Base-by-base conservation (phyloP, 2,888 invertebrate genomes). In the Chouioia cunea region DNA sequence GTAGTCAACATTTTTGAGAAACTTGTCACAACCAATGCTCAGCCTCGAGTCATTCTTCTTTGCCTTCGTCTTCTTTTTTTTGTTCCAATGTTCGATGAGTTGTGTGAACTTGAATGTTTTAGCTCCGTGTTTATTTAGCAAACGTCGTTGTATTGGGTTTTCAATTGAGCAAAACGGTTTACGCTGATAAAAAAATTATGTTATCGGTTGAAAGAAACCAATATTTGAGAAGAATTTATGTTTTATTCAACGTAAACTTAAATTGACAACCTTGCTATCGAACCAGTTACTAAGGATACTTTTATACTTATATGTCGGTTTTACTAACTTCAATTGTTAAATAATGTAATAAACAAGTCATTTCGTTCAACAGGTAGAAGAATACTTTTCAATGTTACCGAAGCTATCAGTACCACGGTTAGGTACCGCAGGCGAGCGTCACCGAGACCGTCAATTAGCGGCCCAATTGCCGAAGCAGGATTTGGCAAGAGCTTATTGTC, bases 391-490 rank as follows among this genome's bases (percentile, higher is more conserved):
- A 73, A 92, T 94, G 84, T 89, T 98, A 81, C 95, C 95, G 71
- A 91, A 76, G 86, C 87, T 76, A 80, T 88, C 77, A 84, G 91
- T 93, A 75, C 93, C 94, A 52, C 88, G 90, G 75, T 82, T 92
- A 73, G 93, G 93, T 74, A 90, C 92, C n/a, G 89, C 90, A 53
- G 96, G 96, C 3, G 95, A 95, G 85, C 90, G 91, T 76, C 90
- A 93, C 84, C 88, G 96, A 60, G 93, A 93, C 81, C 90, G 92
- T 79, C 93, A 95, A 82, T 88, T 99, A 79, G 92, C 95, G 75
- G 89, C 90, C 74, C 98, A 99, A 87, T 88, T 99, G 81, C 99
- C 99, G 50, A 94, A 94, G 85, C 97, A 97, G 87, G 99, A 99
- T 85, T 90, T 98, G 71, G 93, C 96, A 10, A 88, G 95, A 78